Percentiles rank a stretch among this genome's conserved stretches.
Conservation (phyloP, 1,140 invertebrate species). For the Physella acuta region DNA sequence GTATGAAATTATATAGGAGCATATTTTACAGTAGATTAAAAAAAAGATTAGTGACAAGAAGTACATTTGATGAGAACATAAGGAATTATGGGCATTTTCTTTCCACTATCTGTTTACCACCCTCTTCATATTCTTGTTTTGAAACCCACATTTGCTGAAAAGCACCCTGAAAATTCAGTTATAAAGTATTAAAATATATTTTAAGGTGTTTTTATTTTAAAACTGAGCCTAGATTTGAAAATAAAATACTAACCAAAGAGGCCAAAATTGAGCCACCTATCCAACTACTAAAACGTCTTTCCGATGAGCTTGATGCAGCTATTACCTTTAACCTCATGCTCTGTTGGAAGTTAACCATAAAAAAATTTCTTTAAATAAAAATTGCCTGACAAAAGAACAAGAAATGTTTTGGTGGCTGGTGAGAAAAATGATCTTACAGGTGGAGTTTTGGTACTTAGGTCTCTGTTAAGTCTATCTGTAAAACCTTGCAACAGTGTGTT, state of each 20-base stretch:
- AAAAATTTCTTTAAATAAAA: background rate
- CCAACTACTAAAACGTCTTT: conserved; percentile 90
- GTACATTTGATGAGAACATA: background rate
- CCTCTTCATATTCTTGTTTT: conserved; percentile 94
- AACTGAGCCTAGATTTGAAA: background rate
- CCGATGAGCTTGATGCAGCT: conserved; percentile 69
- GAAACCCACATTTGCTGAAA: conserved; percentile 99
- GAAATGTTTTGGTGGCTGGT: background rate
- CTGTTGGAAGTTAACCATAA: conserved; percentile 41
- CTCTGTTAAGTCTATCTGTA: conserved; percentile 84
- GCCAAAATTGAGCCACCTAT: conserved; percentile 94
- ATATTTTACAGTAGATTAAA: too few relatives aligned
- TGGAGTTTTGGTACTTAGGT: conserved; percentile 83
- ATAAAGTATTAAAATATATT: background rate
- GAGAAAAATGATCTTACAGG: conserved; percentile 65
- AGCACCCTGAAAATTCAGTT: conserved; percentile 67
- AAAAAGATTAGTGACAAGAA: too few relatives aligned
- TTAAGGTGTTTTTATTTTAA: too few relatives aligned
- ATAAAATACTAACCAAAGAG: conserved; percentile 68
- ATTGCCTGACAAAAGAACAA: background rate
- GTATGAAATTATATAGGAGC: background rate
- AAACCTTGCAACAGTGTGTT: conserved; percentile 84
- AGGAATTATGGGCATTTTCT: conserved; percentile 78
- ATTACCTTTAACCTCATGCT: conserved; percentile 85
- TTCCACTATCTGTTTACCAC: conserved; percentile 87